Evolutionary conservation across 1,140 invertebrate species (phyloP).

Genomic region (Caerostris darwini): DNA sequence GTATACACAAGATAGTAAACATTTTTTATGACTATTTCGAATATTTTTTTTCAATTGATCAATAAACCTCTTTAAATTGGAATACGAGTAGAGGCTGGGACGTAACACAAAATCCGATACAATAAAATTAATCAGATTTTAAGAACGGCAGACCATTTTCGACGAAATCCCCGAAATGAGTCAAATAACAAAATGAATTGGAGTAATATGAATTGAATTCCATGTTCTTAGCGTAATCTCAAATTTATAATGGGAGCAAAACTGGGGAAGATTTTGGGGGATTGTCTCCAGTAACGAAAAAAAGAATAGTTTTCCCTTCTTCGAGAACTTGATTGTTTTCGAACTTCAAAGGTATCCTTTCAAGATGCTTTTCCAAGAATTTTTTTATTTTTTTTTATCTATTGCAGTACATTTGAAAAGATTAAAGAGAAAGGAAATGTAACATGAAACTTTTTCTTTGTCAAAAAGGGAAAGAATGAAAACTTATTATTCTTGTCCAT

Average conservation of each 20-base stretch:
- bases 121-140: not conserved
- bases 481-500: not conserved
- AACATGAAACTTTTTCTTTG: not conserved
- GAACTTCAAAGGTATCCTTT: slow-evolving; percentile 23
- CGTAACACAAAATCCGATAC: not conserved
- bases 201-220: slow-evolving; percentile 25
- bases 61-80: not conserved
- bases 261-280: not conserved
- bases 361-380: not conserved
- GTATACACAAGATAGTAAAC: not conserved
- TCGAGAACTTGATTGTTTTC: slow-evolving; percentile 14
- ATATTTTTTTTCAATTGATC: not conserved
- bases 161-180: not conserved
- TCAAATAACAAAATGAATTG: not conserved
- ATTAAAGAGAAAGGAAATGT: slow-evolving; percentile 22
- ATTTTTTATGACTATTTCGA: not conserved
- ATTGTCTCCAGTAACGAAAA: slow-evolving; percentile 6
- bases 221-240: slow-evolving; percentile 7
- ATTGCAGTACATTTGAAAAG: not conserved
- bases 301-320: not conserved
- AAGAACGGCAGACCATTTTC: not conserved
- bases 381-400: not conserved
- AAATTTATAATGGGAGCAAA: slow-evolving; percentile 2
- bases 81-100: not conserved
- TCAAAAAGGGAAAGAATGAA: not conserved